phyloP scores from a whole-genome alignment of 2,888 invertebrate species.

The Sminthurides aquaticus region DNA sequence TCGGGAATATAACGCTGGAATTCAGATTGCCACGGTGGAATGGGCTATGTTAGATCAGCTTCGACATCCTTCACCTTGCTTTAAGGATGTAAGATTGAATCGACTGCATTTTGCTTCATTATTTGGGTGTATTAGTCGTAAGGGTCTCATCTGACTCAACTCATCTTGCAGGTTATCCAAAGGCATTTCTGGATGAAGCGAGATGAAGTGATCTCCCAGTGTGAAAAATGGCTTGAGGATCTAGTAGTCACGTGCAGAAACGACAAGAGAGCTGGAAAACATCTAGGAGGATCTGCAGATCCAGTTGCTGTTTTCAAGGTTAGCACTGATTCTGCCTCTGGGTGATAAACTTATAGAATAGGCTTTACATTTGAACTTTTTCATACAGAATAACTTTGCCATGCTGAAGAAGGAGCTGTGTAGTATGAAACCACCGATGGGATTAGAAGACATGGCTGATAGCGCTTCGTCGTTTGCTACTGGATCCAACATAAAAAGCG shows the following conservation, averaged over 20 bases:
- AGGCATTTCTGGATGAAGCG: slow-evolving; percentile 92
- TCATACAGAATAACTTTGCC: slow-evolving; percentile 65
- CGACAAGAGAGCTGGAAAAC: slow-evolving; percentile 62
- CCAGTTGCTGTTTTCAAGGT: slow-evolving; percentile 43
- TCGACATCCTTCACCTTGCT: slow-evolving; percentile 79
- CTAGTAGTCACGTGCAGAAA: slow-evolving; percentile 64
- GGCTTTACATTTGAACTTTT: slow-evolving; percentile 10
- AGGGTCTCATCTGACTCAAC: not conserved
- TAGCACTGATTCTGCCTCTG: slow-evolving; percentile 9
- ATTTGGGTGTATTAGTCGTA: too few relatives aligned
- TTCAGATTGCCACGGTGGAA: slow-evolving; percentile 85
- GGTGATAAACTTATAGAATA: slow-evolving; percentile 10
- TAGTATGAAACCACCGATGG: slow-evolving; percentile 71
- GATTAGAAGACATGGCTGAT: slow-evolving; percentile 63
- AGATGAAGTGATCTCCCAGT: slow-evolving; percentile 78
- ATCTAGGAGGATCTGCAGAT: slow-evolving; percentile 39
- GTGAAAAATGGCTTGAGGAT: slow-evolving; percentile 83
- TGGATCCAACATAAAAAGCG: too few relatives aligned
- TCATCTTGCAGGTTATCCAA: slow-evolving; percentile 63
- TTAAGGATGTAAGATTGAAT: slow-evolving; percentile 62
- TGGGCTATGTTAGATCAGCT: slow-evolving; percentile 96
- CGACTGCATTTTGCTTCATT: not conserved
- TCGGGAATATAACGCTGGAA: slow-evolving; percentile 84
- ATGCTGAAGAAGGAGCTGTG: slow-evolving; percentile 77
- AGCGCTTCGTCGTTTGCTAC: not conserved